Percentiles rank a stretch among this genome's conserved stretches.
phyloP scores from a whole-genome alignment of 1,140 invertebrate species.

The Macrosteles quadrilineatus region DNA sequence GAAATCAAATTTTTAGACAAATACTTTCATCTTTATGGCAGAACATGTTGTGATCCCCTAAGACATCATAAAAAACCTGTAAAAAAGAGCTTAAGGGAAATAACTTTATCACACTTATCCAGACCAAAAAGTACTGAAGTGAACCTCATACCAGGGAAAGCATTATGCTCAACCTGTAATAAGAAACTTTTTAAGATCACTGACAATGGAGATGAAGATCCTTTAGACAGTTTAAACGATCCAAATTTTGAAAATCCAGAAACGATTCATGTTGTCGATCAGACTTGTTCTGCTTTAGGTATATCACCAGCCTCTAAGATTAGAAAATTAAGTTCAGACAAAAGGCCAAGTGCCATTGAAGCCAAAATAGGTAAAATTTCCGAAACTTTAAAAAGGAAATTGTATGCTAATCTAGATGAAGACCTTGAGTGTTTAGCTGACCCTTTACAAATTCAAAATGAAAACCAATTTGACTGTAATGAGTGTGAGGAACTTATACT shows the following conservation, averaged over 20 bases:
- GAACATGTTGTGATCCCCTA: constrained; percentile 9
- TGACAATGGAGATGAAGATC: constrained; percentile 10
- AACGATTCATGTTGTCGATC: constrained; percentile 18
- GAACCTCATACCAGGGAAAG: constrained; percentile 29
- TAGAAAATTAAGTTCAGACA: constrained; percentile 23
- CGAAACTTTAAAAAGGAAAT: constrained; percentile 15
- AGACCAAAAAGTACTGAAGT: neutral
- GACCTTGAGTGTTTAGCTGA: neutral
- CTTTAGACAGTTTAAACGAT: neutral
- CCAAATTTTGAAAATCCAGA: neutral
- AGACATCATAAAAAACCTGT: constrained; percentile 23
- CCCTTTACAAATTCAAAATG: neutral
- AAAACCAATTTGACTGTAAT: constrained; percentile 22
- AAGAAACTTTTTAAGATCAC: constrained; percentile 29
- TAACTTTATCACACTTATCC: constrained; percentile 10
- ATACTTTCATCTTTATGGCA: constrained; percentile 27
- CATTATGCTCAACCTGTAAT: constrained; percentile 28
- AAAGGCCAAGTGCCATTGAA: constrained; percentile 16
- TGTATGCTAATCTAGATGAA: neutral
- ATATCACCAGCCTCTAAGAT: constrained; percentile 25
- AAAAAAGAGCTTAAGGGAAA: constrained; percentile 25
- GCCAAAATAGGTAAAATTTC: constrained; percentile 24
- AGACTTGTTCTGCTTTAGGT: constrained; percentile 15
- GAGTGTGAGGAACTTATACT: constrained; percentile 25
- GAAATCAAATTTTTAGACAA: constrained; percentile 30